phyloP scores from a whole-genome alignment of 2,113 vertebrate genomes.

The Empidonax traillii region DNA sequence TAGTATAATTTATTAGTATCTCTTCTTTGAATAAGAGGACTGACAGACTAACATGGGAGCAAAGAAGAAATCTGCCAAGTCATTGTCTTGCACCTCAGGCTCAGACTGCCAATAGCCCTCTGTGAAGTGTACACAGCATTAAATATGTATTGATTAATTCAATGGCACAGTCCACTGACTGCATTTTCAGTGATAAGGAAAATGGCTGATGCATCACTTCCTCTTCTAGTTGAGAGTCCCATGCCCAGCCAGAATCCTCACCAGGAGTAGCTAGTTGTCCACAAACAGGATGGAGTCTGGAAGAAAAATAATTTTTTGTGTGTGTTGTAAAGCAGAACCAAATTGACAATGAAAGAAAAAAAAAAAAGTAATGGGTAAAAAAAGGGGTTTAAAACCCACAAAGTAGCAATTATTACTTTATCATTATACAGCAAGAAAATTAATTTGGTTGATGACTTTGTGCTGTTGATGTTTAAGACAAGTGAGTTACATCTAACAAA shows the following conservation, averaged over 20 bases:
- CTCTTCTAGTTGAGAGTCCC: neutral
- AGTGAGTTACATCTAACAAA: neutral
- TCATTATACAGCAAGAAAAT: neutral
- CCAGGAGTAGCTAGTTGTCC: neutral
- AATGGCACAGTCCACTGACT: neutral
- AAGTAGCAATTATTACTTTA: neutral
- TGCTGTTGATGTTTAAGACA: neutral
- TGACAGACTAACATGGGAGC: constrained; percentile 28
- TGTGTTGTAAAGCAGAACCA: neutral
- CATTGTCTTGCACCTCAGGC: constrained; percentile 4
- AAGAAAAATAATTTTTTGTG: neutral
- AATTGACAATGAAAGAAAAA: neutral
- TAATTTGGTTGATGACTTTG: neutral
- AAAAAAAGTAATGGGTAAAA: neutral
- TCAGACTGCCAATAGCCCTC: neutral
- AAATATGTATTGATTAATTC: constrained; percentile 51
- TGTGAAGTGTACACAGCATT: neutral
- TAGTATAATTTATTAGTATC: constrained; percentile 56
- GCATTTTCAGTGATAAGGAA: neutral
- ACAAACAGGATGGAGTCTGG: neutral
- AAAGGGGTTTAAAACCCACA: neutral
- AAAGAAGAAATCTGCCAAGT: constrained; percentile 50
- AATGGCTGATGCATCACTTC: neutral
- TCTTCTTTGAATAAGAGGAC: neutral
- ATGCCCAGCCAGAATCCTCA: neutral